phyloP scores from a whole-genome alignment of 2,888 invertebrate genomes.

The Tenthredo amoena region DNA sequence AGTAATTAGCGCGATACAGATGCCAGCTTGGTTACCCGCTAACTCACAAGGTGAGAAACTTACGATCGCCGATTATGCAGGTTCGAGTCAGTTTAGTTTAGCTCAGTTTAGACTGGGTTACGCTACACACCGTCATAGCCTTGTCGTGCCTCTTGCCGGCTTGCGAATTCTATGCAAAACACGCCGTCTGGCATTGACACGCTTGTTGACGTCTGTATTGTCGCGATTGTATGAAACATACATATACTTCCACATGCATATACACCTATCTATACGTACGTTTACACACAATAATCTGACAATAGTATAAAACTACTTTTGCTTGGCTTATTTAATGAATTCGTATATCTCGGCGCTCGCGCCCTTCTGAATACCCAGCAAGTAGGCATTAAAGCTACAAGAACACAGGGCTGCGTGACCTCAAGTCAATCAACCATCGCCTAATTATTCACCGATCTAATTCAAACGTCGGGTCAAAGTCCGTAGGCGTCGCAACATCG shows the following conservation, averaged over 20 bases:
- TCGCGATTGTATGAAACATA: conserved; percentile 23
- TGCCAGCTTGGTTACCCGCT: background rate
- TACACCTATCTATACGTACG: conserved; percentile 40
- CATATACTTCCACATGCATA: conserved; percentile 35
- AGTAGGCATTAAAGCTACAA: background rate
- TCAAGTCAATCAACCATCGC: conserved; percentile 16
- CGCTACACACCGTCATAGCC: conserved; percentile 38
- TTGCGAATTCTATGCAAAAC: conserved; percentile 54
- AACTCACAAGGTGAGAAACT: background rate
- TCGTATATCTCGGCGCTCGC: background rate
- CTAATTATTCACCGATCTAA: conserved; percentile 20
- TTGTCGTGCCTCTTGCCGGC: conserved; percentile 12
- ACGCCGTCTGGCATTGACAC: conserved; percentile 61
- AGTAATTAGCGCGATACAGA: background rate
- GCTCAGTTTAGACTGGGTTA: conserved; percentile 24
- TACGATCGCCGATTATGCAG: conserved; percentile 22
- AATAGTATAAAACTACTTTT: conserved; percentile 6
- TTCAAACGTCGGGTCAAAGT: background rate
- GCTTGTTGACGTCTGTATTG: conserved; percentile 57
- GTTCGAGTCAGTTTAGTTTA: background rate
- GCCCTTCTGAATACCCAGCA: background rate
- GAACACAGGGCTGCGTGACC: conserved; percentile 16
- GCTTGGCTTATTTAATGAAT: background rate
- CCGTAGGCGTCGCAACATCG: conserved; percentile 30
- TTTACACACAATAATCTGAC: conserved; percentile 4